Evolutionary conservation across 23 tunicate genomes (phyloP).

Genomic region (Ascidia mentula): DNA sequence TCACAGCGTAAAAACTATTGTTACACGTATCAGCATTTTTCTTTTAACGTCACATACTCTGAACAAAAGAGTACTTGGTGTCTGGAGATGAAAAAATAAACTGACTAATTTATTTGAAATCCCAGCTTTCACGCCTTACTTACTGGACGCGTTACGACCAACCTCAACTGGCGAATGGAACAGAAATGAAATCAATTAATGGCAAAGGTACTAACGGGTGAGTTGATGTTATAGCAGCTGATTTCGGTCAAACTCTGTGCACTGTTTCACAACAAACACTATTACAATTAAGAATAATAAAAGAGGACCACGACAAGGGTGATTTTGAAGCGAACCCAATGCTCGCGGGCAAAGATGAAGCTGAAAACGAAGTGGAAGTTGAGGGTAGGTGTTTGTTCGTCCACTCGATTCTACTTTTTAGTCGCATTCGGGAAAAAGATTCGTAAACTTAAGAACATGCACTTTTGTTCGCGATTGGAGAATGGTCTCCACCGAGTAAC

Average conservation of each 20-base stretch:
- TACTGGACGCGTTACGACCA: conserved; percentile 50
- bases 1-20: too few species aligned
- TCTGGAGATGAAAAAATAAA: not conserved
- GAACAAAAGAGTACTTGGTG: not conserved
- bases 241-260: too few species aligned
- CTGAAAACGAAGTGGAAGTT: not conserved
- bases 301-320: not conserved
- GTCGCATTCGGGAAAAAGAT: too few species aligned
- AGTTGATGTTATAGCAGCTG: not conserved
- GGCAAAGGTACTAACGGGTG: not conserved
- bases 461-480: too few species aligned
- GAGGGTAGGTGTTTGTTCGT: not conserved
- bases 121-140: conserved; percentile 45
- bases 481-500: too few species aligned
- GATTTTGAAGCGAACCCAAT: not conserved
- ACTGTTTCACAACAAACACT: too few species aligned
- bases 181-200: conserved; percentile 18
- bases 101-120: not conserved
- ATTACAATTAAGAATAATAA: too few species aligned
- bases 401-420: too few species aligned
- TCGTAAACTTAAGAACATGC: too few species aligned
- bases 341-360: not conserved
- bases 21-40: too few species aligned
- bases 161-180: not conserved
- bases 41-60: not conserved